Evolutionary conservation across 2,797 vertebrate genomes (phyloP).

Genomic region (Bryconaethiops microstoma): DNA sequence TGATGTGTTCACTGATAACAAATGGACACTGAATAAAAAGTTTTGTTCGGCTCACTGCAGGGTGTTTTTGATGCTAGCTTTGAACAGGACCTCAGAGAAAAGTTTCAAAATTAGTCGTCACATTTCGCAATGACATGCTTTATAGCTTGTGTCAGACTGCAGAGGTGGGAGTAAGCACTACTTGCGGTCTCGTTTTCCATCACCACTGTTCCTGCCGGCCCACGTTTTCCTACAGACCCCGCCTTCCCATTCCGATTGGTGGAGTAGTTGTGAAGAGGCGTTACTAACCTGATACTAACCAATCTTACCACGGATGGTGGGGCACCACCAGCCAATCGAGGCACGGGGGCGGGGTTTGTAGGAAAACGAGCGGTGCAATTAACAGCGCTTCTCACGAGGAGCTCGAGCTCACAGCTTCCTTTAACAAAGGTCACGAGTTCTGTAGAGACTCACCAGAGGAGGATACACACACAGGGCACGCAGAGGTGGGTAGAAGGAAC

Average conservation of each 20-base stretch:
- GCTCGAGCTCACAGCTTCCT: background rate
- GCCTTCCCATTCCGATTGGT: background rate
- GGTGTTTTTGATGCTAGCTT: background rate
- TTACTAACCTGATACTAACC: background rate
- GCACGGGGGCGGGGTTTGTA: background rate
- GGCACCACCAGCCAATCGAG: background rate
- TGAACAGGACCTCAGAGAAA: background rate
- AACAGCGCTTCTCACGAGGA: background rate
- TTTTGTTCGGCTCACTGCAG: too few species aligned
- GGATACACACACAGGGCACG: background rate
- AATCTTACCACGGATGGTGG: background rate
- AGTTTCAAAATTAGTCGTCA: background rate
- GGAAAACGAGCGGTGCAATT: background rate
- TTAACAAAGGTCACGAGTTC: background rate
- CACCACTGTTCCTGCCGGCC: background rate
- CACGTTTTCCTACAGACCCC: background rate
- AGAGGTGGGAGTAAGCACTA: background rate
- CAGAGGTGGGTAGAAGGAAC: background rate
- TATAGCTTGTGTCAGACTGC: background rate
- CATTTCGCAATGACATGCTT: background rate
- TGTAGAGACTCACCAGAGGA: background rate
- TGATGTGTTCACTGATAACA: too few species aligned
- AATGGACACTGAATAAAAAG: too few species aligned
- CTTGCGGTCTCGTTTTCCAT: background rate
- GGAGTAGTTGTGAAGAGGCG: too few species aligned